Evolutionary conservation across 2,888 invertebrate species (phyloP).

Genomic region (Bugulina stolonifera): DNA sequence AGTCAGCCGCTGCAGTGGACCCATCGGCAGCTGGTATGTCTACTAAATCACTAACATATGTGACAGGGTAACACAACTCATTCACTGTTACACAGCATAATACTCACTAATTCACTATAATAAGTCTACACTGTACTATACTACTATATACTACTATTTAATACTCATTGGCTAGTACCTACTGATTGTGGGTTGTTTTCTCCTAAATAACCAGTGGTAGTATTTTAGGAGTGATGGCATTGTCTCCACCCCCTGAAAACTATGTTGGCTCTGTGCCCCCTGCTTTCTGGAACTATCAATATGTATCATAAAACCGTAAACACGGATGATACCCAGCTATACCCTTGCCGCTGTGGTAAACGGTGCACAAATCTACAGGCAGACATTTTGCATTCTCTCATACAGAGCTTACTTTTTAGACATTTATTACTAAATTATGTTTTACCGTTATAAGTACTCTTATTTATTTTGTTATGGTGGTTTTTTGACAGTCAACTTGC

Average conservation of each 20-base stretch:
- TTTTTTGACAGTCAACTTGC: no score
- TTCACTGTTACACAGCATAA: no score
- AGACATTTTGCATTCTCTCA: no score
- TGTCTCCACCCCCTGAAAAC: constrained; percentile 3
- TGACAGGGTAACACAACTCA: not conserved
- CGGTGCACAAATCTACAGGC: not conserved
- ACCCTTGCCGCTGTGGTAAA: not conserved
- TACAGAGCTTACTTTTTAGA: no score
- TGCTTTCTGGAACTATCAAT: constrained; percentile 8
- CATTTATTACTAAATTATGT: no score
- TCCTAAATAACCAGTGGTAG: not conserved
- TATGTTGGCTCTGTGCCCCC: not conserved
- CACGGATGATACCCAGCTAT: not conserved
- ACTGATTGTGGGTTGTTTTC: not conserved
- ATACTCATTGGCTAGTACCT: no score
- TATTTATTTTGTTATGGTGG: no score
- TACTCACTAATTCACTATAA: no score
- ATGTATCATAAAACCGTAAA: not conserved
- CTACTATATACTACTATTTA: no score
- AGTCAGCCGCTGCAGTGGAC: not conserved
- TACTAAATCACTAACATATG: not conserved
- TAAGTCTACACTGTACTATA: no score
- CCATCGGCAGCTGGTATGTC: constrained; percentile 26
- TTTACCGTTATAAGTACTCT: no score
- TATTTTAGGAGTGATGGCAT: constrained; percentile 10